Evolutionary conservation across 2,888 invertebrate genomes (phyloP), one percentile per base, ranked within the genome.

Genomic region (Chrysomela aeneicollis): DNA sequence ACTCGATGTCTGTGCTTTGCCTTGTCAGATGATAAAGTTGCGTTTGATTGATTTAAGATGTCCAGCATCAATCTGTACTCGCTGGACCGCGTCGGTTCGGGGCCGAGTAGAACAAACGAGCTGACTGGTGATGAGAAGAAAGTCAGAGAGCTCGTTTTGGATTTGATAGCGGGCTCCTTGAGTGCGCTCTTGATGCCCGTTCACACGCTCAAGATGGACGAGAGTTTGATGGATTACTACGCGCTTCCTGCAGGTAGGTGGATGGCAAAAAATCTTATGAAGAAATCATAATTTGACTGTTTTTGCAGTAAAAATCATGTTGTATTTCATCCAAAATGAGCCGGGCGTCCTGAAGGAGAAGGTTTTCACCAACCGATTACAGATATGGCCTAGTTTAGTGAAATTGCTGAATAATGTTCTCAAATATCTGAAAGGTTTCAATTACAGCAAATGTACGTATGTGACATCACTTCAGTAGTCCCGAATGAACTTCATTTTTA

Each of bases 361-460:
- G 46, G 86, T 87, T 70, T 88, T 88, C 77, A 84, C 84, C 52
- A 84, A 85, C 64, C 84, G 87, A 55, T 85, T 89, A 50, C 90
- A 91, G 81, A 88, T 94, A 76, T 93, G 93, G 93, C 90, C 90
- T 8, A 91, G 92, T 77, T 84, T 93, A 57, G 91, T 92, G 74
- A 89, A 90, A 79, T 82, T 91, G n/a, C 84, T 93, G 71, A 92
- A 90, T 81, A 86, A 85, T 67, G 84, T 92, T 53, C 88, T 88
- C 72, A 81, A 78, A 64, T 83, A 79, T 59, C 77, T 86, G 64
- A 78, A 79, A 66, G 83, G 85, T 69, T 86, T 87, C 72, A 82
- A 86, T 69, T 80, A 82, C 59, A 83, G 84, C 66, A 84, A 85
- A 74, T 87, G 87, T 90, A 79, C 83, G 86, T 85, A 63, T 37